Percentiles rank a stretch among this genome's conserved stretches.
Conservation (phyloP, 92 coral and sea anemone species). For the Isaurus tuberculatus region DNA sequence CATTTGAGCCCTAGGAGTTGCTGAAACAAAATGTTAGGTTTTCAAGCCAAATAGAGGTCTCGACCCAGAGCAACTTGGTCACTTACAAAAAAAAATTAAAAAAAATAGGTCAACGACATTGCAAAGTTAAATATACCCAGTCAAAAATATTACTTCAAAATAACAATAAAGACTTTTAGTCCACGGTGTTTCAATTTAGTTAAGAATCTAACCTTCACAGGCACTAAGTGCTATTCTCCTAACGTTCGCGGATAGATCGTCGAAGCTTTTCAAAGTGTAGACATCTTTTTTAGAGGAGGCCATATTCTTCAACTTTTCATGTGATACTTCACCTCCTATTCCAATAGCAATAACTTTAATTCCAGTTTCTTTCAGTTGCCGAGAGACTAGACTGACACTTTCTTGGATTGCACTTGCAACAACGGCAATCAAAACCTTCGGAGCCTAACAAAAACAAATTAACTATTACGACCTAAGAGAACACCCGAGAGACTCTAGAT, state of each 20-base stretch:
- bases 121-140: too few relatives aligned
- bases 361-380: slow-evolving; percentile 58
- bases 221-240: slow-evolving; percentile 72
- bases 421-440: slow-evolving; percentile 65
- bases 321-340: slow-evolving; percentile 66
- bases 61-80: too few relatives aligned
- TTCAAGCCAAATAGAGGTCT: too few relatives aligned
- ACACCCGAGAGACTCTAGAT: too few relatives aligned
- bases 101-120: too few relatives aligned
- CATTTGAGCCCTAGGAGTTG: too few relatives aligned
- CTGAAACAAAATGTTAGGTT: too few relatives aligned
- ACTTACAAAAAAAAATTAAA: too few relatives aligned
- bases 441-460: slow-evolving; percentile 42
- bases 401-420: slow-evolving; percentile 70
- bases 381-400: slow-evolving; percentile 62
- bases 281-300: slow-evolving; percentile 56
- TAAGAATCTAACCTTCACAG: slow-evolving; percentile 72
- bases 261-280: slow-evolving; percentile 58
- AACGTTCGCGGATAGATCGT: slow-evolving; percentile 63
- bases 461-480: too few relatives aligned
- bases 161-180: not conserved
- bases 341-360: slow-evolving; percentile 82
- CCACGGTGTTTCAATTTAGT: too few relatives aligned
- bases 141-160: not conserved
- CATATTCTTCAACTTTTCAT: slow-evolving; percentile 53